Evolutionary conservation across 2,113 vertebrate species (phyloP).

Genomic region (Synodontis membranacea): DNA sequence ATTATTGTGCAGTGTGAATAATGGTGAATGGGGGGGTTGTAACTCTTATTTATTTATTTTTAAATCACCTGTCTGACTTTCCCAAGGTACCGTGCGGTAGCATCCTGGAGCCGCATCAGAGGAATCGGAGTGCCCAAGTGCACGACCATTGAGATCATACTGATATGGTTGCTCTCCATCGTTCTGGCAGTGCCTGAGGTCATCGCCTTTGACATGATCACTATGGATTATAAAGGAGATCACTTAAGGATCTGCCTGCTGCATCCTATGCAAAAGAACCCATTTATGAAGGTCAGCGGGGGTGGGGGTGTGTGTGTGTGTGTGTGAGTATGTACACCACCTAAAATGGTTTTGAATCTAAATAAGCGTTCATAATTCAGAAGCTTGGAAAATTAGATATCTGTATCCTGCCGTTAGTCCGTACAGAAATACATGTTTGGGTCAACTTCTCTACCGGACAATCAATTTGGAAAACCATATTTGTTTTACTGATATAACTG

Average conservation of each 20-base stretch:
- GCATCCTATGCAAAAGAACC: conserved; percentile 80
- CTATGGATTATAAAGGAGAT: conserved; percentile 83
- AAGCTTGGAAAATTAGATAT: background rate
- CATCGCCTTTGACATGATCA: conserved; percentile 89
- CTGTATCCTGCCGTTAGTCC: background rate
- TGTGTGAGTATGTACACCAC: background rate
- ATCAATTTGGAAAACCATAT: background rate
- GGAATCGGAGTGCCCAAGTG: conserved; percentile 90
- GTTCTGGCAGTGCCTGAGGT: conserved; percentile 89
- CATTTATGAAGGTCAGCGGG: conserved; percentile 86
- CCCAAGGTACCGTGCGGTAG: conserved; percentile 89
- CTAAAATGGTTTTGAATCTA: background rate
- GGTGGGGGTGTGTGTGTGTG: background rate
- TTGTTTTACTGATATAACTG: background rate
- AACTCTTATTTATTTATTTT: background rate
- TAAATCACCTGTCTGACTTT: background rate
- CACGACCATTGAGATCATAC: conserved; percentile 88
- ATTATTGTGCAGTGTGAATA: background rate
- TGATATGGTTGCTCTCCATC: conserved; percentile 93
- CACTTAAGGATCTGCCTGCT: conserved; percentile 84
- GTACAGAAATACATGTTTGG: background rate
- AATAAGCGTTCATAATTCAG: background rate
- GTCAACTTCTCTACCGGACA: background rate
- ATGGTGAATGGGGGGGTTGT: background rate
- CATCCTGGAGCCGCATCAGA: conserved; percentile 94